Evolutionary conservation across 2,113 vertebrate species (phyloP), one percentile per base, ranked within the genome.

Genomic region (Hipposideros armiger): DNA sequence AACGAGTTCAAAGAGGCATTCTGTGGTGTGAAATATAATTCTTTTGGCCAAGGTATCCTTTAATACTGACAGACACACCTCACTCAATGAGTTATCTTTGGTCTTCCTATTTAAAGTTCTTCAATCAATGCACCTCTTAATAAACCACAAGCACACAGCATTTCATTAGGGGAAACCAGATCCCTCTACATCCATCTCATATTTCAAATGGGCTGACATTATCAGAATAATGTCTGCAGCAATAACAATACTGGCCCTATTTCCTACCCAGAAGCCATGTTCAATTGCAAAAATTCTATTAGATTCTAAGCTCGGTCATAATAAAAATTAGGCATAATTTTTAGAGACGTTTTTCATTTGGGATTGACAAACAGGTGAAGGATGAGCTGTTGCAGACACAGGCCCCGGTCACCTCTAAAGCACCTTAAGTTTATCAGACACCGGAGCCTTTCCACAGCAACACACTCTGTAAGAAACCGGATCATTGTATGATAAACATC

Each of bases 101-200:
- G 32, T 54, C 83, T 96, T 95, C 95, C 83, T 90, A 78, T 85
- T 94, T 90, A 45, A 85, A 32, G 42, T 76, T 94, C 97, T 93
- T 90, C 72, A 82, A 94, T 86, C 95, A 67, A 87, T 84, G 85
- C 60, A 66, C 32, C 82, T 77, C 40, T 52, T 96, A 98, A 96
- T 87, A 96, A 97, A 94, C 85, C 96, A 97, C 95, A 58, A 80
- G 28, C 66, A 70, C 72, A 97, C 95, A 96, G 52, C 36, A 47
- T 94, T 90, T 97, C 92, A 97, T 93, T 52, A 62, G 87, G 94
- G 89, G 60, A 96, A 96, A 96, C 73, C 66, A 92, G 77, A 78
- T 64, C 67, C 86, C 76, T 91, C n/a, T 92, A 94, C 7, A 1
- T 54, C 70, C 0, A 0, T 77, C 92, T 97, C 70, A 24, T 40